Base-by-base conservation (phyloP, 2,888 invertebrate species). In the Mesorhabditis sp. region DNA sequence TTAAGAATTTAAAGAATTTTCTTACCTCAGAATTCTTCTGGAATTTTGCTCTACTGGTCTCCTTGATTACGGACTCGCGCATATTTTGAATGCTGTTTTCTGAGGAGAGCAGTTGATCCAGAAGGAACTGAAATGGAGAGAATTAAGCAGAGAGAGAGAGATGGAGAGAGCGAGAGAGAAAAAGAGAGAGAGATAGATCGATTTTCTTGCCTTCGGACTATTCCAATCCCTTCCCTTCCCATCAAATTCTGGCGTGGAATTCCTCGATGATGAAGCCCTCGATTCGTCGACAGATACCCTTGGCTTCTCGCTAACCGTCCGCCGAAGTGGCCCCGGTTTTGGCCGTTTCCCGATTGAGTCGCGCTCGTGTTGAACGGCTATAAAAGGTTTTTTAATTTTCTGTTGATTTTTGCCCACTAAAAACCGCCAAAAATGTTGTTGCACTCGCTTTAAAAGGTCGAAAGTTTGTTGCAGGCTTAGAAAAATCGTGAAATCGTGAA, bases 41-140 rank as follows among this genome's bases (percentile, higher is more conserved):
- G 66, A 81, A 84, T 62, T 85, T 82, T 58, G 84, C 76, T 65
- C 80, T 79, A 67, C 82, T 80, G 15, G 83, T 83, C 67, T 85
- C 81, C 45, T 77, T 76, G 71, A 84, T 83, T n/a, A 84, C 84
- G 6, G 82, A 77, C 5, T 82, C 84, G 4, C 83, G 71, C 15
- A 85, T 75, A 15, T 74, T 78, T 67, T 80, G 80, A 45, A 82
- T 82, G 43, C 81, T 80, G 41, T 72, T 71, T 71, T 84, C 84
- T 4, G 82, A 80, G 42, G 74, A 71, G 7, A 85, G 67, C 6
- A 84, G 72, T 15, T 74, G 73, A 4, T 81, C 77, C 45, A 84
- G 67, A 3, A 84, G 69, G 5, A 5, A 63, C 15, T 7, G 61
- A 45, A 63, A 45, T 15, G n/a, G 45, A 73, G 75, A 4, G 75